A percentile compares a stretch with the other conserved stretches of the same genome.
phyloP scores from a whole-genome alignment of 2,113 vertebrate genomes.

The Labeo rohita region DNA sequence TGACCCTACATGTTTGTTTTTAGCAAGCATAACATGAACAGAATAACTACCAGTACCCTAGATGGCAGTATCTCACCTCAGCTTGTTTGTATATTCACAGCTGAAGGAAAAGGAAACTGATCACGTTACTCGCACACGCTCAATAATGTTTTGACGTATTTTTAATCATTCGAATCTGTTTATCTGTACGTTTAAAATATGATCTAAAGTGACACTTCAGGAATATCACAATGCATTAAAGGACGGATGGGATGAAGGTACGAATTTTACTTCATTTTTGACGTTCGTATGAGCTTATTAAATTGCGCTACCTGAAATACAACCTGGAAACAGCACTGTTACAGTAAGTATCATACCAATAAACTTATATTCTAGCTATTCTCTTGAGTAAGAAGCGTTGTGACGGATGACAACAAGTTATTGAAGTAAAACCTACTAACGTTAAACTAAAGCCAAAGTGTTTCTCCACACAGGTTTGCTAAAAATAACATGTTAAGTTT shows the following conservation, averaged over 20 bases:
- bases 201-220: background rate
- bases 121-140: background rate
- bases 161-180: background rate
- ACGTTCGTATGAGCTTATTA: background rate
- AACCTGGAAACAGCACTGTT: background rate
- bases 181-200: background rate
- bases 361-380: background rate
- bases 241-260: background rate
- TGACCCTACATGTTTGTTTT: too few relatives aligned
- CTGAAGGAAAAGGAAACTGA: conserved; percentile 4
- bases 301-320: background rate
- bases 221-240: background rate
- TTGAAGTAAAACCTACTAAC: background rate
- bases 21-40: too few relatives aligned
- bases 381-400: background rate
- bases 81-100: background rate
- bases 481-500: background rate
- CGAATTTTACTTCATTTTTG: background rate
- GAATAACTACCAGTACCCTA: background rate
- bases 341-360: conserved; percentile 12
- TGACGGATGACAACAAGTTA: background rate
- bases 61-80: background rate
- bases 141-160: background rate
- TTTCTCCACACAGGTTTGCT: background rate
- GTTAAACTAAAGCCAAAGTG: too few relatives aligned